These are phyloP conservation scores for Armadillidium nasatum DNA, from an alignment of 1,140 invertebrate genomes.

Conservation along the genomic window DNA sequence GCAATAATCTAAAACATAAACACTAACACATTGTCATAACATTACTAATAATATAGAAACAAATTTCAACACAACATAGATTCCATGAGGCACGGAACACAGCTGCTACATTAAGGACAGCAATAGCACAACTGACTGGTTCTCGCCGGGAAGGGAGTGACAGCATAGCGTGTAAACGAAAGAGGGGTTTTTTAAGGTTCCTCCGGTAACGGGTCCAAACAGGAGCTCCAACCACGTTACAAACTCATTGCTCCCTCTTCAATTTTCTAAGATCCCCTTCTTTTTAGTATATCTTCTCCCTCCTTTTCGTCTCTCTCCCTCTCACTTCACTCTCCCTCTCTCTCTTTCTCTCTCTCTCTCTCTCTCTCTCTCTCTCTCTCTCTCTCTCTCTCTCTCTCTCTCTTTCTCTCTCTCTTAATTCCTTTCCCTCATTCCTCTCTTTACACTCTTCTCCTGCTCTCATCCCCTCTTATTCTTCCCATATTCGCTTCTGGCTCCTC, in stretches of 20 bases:
- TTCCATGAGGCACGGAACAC: constrained; percentile 1
- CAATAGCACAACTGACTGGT: neutral
- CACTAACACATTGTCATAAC: constrained; percentile 7
- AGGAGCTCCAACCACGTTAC: constrained; percentile 7
- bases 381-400: neutral
- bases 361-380: neutral
- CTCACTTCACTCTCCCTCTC: neutral
- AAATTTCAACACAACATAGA: constrained; percentile 8
- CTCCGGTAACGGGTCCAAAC: neutral
- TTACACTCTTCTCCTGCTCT: neutral
- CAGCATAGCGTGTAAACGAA: neutral
- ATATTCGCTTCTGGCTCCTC: neutral
- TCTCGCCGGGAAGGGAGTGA: neutral
- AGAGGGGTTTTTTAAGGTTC: neutral
- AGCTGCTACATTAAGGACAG: neutral
- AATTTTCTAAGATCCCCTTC: neutral
- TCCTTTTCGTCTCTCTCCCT: neutral
- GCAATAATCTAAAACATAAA: constrained; percentile 1
- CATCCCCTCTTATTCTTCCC: neutral
- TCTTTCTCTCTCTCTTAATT: neutral
- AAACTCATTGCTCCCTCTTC: neutral
- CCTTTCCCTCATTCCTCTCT: neutral
- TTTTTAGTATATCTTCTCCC: neutral
- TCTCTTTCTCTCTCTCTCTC: neutral
- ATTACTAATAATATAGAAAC: constrained; percentile 9